Percentiles rank a stretch among this genome's conserved stretches.
Evolutionary conservation across 1,140 invertebrate genomes (phyloP).

Genomic region (Heliconius melpomene): DNA sequence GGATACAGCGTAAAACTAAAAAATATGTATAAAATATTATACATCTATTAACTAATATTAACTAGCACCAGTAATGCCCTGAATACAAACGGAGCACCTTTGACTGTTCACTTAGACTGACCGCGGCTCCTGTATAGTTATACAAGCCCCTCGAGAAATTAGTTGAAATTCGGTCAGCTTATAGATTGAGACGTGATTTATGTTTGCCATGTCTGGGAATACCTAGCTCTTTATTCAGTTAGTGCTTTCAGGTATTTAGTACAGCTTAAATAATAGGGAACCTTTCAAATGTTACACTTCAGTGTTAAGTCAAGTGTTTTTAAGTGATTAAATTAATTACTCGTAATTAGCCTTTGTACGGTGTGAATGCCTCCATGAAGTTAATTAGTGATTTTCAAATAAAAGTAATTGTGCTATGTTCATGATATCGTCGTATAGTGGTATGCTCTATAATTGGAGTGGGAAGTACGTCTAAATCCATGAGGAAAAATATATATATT

Average conservation of each 20-base stretch:
- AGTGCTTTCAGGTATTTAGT: slow-evolving; percentile 17
- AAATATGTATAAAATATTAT: no score
- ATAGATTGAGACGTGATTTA: slow-evolving; percentile 29
- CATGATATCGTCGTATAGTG: no score
- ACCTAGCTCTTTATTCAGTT: slow-evolving; percentile 24
- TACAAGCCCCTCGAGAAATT: slow-evolving; percentile 35
- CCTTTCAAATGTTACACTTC: neutral
- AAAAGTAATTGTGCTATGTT: no score
- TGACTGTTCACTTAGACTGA: slow-evolving; percentile 13
- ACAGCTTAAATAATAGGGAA: slow-evolving; percentile 9
- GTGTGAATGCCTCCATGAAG: no score
- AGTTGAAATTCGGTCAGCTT: slow-evolving; percentile 32
- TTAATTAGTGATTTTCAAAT: no score
- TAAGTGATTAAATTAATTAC: neutral
- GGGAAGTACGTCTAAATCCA: no score
- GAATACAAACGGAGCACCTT: slow-evolving; percentile 12
- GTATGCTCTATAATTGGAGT: no score
- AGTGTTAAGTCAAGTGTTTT: neutral
- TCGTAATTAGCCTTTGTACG: no score
- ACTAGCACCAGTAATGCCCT: neutral
- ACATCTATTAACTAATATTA: neutral
- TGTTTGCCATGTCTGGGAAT: neutral
- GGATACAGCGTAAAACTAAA: no score
- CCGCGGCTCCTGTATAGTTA: slow-evolving; percentile 24
- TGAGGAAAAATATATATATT: no score